These are phyloP conservation scores for Eira barbara DNA, from an alignment of 2,113 vertebrate species.

Conservation along the genomic window DNA sequence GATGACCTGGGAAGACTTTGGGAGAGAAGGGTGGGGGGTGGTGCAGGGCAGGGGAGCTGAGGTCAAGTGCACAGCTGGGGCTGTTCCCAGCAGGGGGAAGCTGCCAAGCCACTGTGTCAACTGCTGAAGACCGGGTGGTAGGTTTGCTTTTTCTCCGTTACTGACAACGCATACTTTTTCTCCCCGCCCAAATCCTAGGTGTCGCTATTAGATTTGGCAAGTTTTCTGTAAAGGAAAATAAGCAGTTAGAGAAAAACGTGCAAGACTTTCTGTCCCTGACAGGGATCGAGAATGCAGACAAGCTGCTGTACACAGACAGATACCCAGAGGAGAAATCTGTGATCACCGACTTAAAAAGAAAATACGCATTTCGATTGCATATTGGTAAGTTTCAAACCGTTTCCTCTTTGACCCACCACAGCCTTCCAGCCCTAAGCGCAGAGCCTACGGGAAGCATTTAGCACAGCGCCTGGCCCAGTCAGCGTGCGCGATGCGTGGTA, in stretches of 20 bases:
- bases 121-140: accelerated
- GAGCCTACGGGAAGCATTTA: accelerated
- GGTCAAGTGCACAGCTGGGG: accelerated
- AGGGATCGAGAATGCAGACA: conserved; percentile 81
- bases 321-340: conserved; percentile 75
- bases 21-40: no score
- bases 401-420: accelerated
- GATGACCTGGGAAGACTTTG: background rate
- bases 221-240: conserved; percentile 83
- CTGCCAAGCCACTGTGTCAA: accelerated
- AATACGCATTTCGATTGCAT: conserved; percentile 73
- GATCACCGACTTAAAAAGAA: conserved; percentile 75
- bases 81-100: background rate
- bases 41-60: accelerated
- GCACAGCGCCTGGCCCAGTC: accelerated
- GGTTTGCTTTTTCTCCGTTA: background rate
- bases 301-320: conserved; percentile 78
- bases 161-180: background rate
- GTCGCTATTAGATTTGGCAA: conserved; percentile 81
- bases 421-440: background rate
- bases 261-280: conserved; percentile 77
- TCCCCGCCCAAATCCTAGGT: conserved; percentile 65
- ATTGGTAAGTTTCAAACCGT: conserved; percentile 73
- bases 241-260: conserved; percentile 79
- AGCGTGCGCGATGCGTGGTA: accelerated